These are phyloP conservation scores for Eulemur macaco DNA, from an alignment of 2,113 vertebrate species.

Conservation along the genomic window DNA sequence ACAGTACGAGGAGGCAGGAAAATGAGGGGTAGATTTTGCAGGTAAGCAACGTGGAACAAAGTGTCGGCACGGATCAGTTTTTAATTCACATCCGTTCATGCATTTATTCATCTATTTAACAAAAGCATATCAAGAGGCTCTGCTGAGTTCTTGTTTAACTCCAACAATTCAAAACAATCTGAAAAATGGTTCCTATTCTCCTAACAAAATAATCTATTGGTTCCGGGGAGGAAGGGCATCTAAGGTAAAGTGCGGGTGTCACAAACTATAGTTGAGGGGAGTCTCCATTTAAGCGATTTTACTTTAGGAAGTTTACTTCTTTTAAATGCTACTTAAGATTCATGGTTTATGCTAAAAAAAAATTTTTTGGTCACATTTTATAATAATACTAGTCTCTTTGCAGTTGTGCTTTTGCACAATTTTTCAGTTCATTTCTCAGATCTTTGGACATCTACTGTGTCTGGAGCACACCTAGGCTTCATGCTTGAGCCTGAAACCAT, in stretches of 20 bases:
- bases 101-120: neutral
- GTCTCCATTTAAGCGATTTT: neutral
- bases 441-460: neutral
- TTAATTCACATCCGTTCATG: neutral
- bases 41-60: neutral
- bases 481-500: neutral
- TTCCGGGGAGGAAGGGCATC: neutral
- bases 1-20: neutral
- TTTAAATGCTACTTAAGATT: neutral
- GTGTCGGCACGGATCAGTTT: neutral
- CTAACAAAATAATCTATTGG: neutral
- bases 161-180: neutral
- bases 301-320: neutral
- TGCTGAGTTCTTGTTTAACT: neutral
- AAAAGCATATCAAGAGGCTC: neutral
- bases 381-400: neutral
- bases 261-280: neutral
- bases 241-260: neutral
- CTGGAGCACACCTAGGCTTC: neutral
- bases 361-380: neutral
- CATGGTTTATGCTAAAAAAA: neutral
- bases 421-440: neutral
- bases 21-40: neutral
- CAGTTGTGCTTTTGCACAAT: neutral
- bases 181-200: neutral